phyloP scores from a whole-genome alignment of 2,113 vertebrate species.

The Copsychus sechellarum region DNA sequence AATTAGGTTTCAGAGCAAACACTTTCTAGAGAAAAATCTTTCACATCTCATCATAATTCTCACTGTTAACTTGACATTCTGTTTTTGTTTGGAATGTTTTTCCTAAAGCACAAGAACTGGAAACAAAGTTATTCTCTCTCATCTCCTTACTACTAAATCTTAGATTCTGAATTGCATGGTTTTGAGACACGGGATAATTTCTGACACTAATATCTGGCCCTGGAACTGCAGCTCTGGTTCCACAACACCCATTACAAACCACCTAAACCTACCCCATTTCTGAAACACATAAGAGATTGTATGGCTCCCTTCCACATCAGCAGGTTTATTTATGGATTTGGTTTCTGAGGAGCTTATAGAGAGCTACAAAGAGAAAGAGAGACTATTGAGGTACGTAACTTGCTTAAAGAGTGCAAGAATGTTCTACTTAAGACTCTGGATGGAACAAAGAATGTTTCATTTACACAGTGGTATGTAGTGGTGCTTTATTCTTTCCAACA shows the following conservation, averaged over 20 bases:
- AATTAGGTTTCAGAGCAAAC: slow-evolving; percentile 39
- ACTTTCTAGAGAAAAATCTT: slow-evolving; percentile 16
- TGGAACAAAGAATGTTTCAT: background rate
- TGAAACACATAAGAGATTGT: background rate
- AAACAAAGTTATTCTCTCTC: background rate
- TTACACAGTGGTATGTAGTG: background rate
- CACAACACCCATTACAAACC: background rate
- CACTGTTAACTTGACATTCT: slow-evolving; percentile 16
- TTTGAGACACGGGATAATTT: background rate
- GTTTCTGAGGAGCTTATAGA: background rate
- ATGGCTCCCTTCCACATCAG: background rate
- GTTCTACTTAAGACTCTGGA: slow-evolving; percentile 6
- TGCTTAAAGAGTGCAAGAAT: background rate
- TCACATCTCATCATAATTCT: slow-evolving; percentile 9
- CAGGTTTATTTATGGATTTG: slow-evolving; percentile 19
- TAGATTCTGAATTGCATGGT: background rate
- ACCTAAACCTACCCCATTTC: background rate
- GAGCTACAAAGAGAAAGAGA: slow-evolving; percentile 1
- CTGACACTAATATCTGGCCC: background rate
- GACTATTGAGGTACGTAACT: background rate
- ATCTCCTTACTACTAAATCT: background rate
- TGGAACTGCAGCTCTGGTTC: background rate
- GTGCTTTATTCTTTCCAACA: background rate
- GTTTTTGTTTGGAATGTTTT: slow-evolving; percentile 15
- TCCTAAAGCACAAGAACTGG: background rate